A percentile compares a stretch with the other conserved stretches of the same genome.
phyloP scores from a whole-genome alignment of 2,888 invertebrate species.

The Herminia tarsipennalis region DNA sequence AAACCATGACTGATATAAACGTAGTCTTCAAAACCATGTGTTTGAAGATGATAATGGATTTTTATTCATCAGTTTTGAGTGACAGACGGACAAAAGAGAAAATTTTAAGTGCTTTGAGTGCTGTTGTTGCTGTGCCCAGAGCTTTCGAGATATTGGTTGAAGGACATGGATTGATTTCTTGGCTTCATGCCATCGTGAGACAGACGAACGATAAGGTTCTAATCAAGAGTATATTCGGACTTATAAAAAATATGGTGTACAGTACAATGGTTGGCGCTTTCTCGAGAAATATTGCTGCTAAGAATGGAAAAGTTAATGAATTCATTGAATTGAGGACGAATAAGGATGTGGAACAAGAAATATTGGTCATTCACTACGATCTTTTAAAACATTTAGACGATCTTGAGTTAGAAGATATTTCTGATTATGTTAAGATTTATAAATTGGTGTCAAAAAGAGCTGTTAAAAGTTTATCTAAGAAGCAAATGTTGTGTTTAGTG shows the following conservation, averaged over 20 bases:
- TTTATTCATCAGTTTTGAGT: conserved; percentile 87
- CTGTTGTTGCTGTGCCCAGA: conserved; percentile 87
- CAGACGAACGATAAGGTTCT: conserved; percentile 60
- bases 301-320: conserved; percentile 49
- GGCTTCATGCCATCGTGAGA: conserved; percentile 83
- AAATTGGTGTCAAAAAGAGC: conserved; percentile 64
- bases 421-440: conserved; percentile 57
- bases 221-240: conserved; percentile 51
- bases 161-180: conserved; percentile 89
- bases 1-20: conserved; percentile 90
- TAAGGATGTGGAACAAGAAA: conserved; percentile 70
- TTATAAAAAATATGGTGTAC: conserved; percentile 62
- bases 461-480: conserved; percentile 65
- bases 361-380: conserved; percentile 61
- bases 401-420: conserved; percentile 57
- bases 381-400: conserved; percentile 56
- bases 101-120: conserved; percentile 88
- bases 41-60: conserved; percentile 91
- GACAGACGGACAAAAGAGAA: conserved; percentile 87
- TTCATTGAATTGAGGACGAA: conserved; percentile 65
- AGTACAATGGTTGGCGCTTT: conserved; percentile 64
- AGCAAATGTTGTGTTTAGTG: conserved; percentile 62
- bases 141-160: conserved; percentile 88
- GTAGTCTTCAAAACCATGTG: conserved; percentile 90
- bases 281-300: conserved; percentile 51